Evolutionary conservation across 2,888 invertebrate species (phyloP).

Genomic region (Gari tellinella): DNA sequence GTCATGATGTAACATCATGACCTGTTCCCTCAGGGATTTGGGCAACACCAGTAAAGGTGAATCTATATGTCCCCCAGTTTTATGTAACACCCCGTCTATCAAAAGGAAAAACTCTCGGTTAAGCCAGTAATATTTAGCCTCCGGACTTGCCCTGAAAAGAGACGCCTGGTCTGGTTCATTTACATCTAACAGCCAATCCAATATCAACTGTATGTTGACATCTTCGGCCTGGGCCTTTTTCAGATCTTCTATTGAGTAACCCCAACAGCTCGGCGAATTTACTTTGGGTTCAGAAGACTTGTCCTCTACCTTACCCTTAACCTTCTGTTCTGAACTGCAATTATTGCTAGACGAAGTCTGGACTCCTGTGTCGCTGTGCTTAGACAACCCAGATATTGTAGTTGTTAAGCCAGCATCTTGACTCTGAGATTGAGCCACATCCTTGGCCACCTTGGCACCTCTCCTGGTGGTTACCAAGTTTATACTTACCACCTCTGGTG

Average conservation of each 20-base stretch:
- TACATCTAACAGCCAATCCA: neutral
- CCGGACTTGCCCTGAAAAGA: constrained; percentile 6
- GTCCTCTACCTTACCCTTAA: no score
- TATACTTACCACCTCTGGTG: no score
- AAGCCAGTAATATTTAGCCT: constrained; percentile 15
- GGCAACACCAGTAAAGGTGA: constrained; percentile 7
- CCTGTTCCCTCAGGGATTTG: neutral
- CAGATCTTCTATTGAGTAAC: neutral
- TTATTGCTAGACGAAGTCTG: no score
- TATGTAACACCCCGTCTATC: constrained; percentile 3
- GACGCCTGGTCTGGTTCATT: neutral
- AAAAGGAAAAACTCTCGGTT: constrained; percentile 18
- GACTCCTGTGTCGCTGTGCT: no score
- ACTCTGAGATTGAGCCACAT: no score
- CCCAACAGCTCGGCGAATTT: no score
- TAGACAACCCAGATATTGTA: no score
- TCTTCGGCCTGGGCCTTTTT: neutral
- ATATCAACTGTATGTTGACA: neutral
- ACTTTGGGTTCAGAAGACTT: no score
- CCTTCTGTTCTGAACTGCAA: no score
- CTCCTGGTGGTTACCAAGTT: no score
- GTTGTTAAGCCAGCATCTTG: no score
- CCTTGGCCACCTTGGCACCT: no score
- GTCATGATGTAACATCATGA: constrained; percentile 11
- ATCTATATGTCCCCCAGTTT: neutral